phyloP scores from a whole-genome alignment of 2,888 invertebrate species.

The Rhamphomyia laevipes region DNA sequence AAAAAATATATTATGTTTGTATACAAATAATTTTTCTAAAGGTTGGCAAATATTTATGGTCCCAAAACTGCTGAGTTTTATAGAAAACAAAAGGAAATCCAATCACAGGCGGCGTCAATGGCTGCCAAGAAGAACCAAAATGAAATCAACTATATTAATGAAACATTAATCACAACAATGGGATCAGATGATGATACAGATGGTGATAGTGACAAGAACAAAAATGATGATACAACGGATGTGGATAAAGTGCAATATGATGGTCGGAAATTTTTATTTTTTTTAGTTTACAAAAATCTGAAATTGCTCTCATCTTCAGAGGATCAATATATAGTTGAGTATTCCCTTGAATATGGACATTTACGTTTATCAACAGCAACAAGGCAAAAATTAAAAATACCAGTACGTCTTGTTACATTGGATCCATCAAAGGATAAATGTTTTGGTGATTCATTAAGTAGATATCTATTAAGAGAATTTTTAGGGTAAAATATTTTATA shows the following conservation, averaged over 20 bases:
- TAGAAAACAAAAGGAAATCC: too few relatives aligned
- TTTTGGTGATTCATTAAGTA: conserved; percentile 86
- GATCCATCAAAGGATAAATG: conserved; percentile 84
- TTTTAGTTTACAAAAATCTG: conserved; percentile 4
- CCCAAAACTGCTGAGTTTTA: too few relatives aligned
- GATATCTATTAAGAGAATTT: conserved; percentile 82
- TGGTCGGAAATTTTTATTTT: conserved; percentile 10
- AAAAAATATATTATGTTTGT: too few relatives aligned
- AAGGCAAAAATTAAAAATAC: conserved; percentile 77
- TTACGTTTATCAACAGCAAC: conserved; percentile 79
- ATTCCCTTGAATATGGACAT: conserved; percentile 94
- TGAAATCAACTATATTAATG: too few relatives aligned
- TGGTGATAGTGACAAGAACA: too few relatives aligned
- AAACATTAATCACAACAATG: too few relatives aligned
- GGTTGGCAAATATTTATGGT: too few relatives aligned
- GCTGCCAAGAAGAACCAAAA: too few relatives aligned
- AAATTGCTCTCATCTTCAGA: conserved; percentile 39
- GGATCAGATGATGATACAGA: too few relatives aligned
- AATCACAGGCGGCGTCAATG: conserved; percentile 14
- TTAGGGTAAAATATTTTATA: conserved; percentile 46
- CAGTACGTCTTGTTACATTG: conserved; percentile 74
- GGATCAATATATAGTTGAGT: conserved; percentile 95
- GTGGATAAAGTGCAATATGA: conserved; percentile 6
- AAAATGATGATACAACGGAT: not conserved
- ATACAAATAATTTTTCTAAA: too few relatives aligned